Evolutionary conservation across 2,797 vertebrate genomes (phyloP), one percentile per base, ranked within the genome.

Genomic region (Agapornis canus): DNA sequence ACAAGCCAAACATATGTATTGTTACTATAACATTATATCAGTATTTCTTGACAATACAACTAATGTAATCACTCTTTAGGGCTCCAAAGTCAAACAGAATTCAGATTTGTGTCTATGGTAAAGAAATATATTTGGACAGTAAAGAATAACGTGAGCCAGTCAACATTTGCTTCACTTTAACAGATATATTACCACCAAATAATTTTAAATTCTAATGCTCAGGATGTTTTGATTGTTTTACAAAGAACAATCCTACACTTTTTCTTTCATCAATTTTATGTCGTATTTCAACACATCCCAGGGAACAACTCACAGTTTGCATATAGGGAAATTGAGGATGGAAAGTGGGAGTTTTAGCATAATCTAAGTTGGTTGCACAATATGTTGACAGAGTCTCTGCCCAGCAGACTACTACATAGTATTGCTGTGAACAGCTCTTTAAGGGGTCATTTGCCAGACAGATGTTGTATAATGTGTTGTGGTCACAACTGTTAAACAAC

Each of bases 381-480:
- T 9, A 7, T 20, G 5, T 78, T 78, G 40, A 71, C 42, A 29
- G 26, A 70, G 27, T 13, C 27, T 83, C 77, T 69, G 32, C 47
- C 14, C 70, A 76, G 27, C 22, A 56, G 51, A 49, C 31, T 66
- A 13, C 35, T 25, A 6, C 19, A 27, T 10, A 32, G n/a, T 20
- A 56, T 1, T 45, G 9, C 26, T 77, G 37, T 21, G 51, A 80
- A 54, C 4, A 65, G 26, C 47, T 81, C 10, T 35, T 0, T n/a
- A 42, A 56, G 35, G 51, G 19, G 7, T 39, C 10, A 1, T 60
- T 63, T 82, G 29, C 16, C 27, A 80, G 17, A 60, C 19, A 64
- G 32, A 66, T 3, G 0, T 29, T 76, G 14, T 25, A 14, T 49
- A 52, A 49, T 2, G 0, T 11, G 3, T 31, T 52, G 10, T 32